Conservation (phyloP, 2,888 invertebrate genomes). For the Oxycera nigricornis region DNA sequence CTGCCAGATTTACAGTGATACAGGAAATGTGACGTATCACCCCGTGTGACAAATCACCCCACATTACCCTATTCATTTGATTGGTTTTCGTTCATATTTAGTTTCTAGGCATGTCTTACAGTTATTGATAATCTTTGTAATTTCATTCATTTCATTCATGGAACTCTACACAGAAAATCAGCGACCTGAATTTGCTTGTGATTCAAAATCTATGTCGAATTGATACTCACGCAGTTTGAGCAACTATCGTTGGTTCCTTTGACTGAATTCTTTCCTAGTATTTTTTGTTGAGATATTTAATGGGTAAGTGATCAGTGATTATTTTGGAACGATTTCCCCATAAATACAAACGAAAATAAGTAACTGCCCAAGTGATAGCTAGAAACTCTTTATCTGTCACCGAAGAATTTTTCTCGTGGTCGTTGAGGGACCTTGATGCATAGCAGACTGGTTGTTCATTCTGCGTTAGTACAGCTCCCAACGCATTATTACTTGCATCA, state of each 20-base stretch:
- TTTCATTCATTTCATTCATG: too few relatives aligned
- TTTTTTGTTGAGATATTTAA: constrained; percentile 23
- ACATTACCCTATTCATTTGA: too few relatives aligned
- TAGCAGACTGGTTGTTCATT: constrained; percentile 37
- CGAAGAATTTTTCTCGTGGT: constrained; percentile 15
- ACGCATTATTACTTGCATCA: constrained; percentile 44
- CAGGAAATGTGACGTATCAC: too few relatives aligned
- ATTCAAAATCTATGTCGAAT: constrained; percentile 31
- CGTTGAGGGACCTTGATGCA: constrained; percentile 4
- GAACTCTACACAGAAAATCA: constrained; percentile 2
- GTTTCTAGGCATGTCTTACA: too few relatives aligned
- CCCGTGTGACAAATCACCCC: too few relatives aligned
- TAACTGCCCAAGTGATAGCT: background rate
- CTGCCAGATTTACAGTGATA: too few relatives aligned
- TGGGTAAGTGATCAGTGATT: constrained; percentile 21
- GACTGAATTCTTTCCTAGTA: constrained; percentile 9
- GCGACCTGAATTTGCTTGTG: constrained; percentile 38
- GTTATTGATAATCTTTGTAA: too few relatives aligned
- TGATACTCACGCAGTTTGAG: constrained; percentile 14
- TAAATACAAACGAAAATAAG: background rate
- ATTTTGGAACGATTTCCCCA: constrained; percentile 6
- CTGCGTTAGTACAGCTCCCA: constrained; percentile 23
- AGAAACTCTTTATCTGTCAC: constrained; percentile 18
- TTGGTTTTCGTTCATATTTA: too few relatives aligned
- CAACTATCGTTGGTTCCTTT: constrained; percentile 17